Conservation (phyloP, 2,797 vertebrate species). For the Liparis tanakae region DNA sequence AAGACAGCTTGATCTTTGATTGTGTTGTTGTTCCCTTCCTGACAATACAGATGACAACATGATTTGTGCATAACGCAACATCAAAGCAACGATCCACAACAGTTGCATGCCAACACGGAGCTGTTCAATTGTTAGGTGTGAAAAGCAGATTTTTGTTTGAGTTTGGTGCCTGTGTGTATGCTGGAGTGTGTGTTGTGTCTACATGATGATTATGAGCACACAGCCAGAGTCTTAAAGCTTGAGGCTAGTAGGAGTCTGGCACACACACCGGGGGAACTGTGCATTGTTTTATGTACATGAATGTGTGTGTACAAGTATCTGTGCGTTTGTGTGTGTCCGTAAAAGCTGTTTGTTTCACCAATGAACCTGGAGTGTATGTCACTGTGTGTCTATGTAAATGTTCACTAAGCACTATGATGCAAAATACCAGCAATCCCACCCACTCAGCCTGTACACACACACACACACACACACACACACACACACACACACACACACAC, state of each 20-base stretch:
- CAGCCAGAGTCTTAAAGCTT: slow-evolving; percentile 49
- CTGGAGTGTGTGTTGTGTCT: slow-evolving; percentile 35
- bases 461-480: no score
- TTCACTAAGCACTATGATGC: slow-evolving; percentile 60
- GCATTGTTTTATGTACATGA: slow-evolving; percentile 28
- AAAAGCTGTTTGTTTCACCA: slow-evolving; percentile 46
- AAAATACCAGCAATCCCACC: slow-evolving; percentile 68
- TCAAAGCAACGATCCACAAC: slow-evolving; percentile 67
- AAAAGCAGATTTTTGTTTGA: slow-evolving; percentile 45
- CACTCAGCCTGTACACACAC: slow-evolving; percentile 22
- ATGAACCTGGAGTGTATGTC: slow-evolving; percentile 32
- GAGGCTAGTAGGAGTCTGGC: slow-evolving; percentile 53
- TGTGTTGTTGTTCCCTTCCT: slow-evolving; percentile 41
- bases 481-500: background rate
- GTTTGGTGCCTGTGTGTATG: slow-evolving; percentile 33
- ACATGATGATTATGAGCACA: slow-evolving; percentile 32
- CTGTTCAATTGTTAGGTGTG: slow-evolving; percentile 50
- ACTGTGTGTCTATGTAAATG: slow-evolving; percentile 27
- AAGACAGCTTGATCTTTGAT: slow-evolving; percentile 57
- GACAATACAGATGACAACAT: slow-evolving; percentile 59
- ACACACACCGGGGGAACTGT: slow-evolving; percentile 39
- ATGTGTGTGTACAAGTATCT: slow-evolving; percentile 10
- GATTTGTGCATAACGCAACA: slow-evolving; percentile 65
- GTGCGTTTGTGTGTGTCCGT: background rate
- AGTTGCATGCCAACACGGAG: slow-evolving; percentile 51